phyloP scores from a whole-genome alignment of 2,888 invertebrate genomes.

The Nomada fabriciana region DNA sequence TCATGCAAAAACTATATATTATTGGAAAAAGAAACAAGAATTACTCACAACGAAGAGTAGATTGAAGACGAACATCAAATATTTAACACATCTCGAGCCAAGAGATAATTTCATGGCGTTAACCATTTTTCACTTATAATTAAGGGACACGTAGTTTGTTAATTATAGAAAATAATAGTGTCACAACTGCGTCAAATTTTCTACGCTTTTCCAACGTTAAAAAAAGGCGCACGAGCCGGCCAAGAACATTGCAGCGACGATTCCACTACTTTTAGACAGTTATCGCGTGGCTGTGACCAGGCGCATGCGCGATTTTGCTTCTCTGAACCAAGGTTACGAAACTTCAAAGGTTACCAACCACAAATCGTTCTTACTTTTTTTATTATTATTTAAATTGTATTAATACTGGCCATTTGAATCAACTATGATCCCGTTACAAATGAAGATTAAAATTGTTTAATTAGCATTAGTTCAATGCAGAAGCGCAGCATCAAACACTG shows the following conservation, averaged over 20 bases:
- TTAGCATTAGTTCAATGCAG: not conserved
- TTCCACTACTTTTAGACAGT: constrained; percentile 51
- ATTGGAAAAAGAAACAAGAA: not conserved
- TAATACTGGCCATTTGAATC: not conserved
- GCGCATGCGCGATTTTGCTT: constrained; percentile 34
- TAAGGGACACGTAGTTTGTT: not conserved
- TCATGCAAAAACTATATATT: not conserved
- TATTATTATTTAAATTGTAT: not conserved
- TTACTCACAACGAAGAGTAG: constrained; percentile 90
- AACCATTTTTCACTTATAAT: constrained; percentile 60
- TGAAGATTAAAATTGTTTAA: not conserved
- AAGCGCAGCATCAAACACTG: no score
- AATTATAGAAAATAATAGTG: not conserved
- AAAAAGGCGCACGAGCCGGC: constrained; percentile 49
- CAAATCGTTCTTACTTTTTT: not conserved
- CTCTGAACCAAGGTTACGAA: constrained; percentile 53
- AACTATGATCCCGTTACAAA: not conserved
- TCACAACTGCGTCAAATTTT: not conserved
- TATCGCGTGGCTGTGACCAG: constrained; percentile 39
- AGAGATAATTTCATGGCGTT: constrained; percentile 78
- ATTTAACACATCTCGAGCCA: constrained; percentile 88
- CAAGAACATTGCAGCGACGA: constrained; percentile 44
- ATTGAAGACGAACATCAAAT: constrained; percentile 90
- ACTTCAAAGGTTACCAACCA: constrained; percentile 49
- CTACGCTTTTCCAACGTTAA: constrained; percentile 19